Base-by-base conservation (phyloP, 2,797 vertebrate genomes). In the Pangasius macronema region DNA sequence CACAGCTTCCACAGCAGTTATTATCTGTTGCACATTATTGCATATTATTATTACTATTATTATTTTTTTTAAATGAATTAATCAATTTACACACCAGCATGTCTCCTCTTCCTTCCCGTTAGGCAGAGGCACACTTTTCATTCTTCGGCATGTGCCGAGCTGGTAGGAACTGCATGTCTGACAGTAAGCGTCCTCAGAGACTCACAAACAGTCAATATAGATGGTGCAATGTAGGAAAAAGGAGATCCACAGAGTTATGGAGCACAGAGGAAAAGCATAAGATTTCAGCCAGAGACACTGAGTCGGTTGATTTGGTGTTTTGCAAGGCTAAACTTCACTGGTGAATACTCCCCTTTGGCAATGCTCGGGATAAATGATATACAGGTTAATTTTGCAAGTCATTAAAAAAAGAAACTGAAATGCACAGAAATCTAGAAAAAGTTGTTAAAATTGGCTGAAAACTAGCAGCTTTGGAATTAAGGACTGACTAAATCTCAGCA, bases 381-480 rank as follows among this genome's bases (percentile, higher is more conserved):
- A 57, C 33, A 39, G 82, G 14, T n/a, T 70, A 55, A 55, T 55
- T 68, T 18, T 68, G 55, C 22, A 65, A 65, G 39, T 20, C 39
- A 20, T 59, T 57, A n/a, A 61, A 68, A 51, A 61, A 22, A 36
- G 22, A 42, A 77, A 76, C 11, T 83, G 49, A 65, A 83, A 76
- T 53, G 51, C 20, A 68, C 49, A 59, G 30, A 85, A 79, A 39
- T 59, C 39, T 30, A 55, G 8, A 51, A 70, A 49, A 61, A 87
- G 42, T 39, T 84, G 82, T 59, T 73, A 68, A 84, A 87, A 72
- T 39, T 36, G 42, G 20, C 39, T 70, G n/a, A 84, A 70, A 53
- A 61, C 51, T 42, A 72, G 55, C 53, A 85, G 53, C 65, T 73
- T 81, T 88, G 75, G 65, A 87, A 87, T 84, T 84, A 80, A 77